Conservation (phyloP, 2,797 vertebrate genomes). For the Eremophila alpestris region DNA sequence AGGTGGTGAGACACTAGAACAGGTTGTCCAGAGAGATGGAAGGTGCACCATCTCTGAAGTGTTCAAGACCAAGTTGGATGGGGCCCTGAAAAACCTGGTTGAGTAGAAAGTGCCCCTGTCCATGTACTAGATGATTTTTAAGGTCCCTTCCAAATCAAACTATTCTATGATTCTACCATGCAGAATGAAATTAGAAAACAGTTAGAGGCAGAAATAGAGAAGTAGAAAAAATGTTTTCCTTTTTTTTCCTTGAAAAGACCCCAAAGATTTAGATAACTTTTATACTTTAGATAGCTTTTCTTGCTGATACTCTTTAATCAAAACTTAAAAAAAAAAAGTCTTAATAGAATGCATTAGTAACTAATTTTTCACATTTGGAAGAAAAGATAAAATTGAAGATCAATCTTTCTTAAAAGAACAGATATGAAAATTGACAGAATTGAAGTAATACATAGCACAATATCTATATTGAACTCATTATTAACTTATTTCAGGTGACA, state of each 20-base stretch:
- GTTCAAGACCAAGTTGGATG: not conserved
- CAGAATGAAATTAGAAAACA: not conserved
- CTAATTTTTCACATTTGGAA: not conserved
- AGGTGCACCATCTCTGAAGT: not conserved
- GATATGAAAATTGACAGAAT: not conserved
- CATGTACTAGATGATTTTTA: not conserved
- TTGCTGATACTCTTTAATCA: not conserved
- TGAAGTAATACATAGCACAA: not conserved
- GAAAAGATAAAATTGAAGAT: not conserved
- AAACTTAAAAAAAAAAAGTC: not conserved
- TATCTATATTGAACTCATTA: not conserved
- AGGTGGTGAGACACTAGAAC: not conserved
- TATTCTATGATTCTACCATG: not conserved
- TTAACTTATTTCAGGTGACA: not conserved
- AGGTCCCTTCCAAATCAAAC: not conserved
- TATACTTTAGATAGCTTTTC: not conserved
- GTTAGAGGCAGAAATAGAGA: not conserved
- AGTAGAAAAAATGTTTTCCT: not conserved
- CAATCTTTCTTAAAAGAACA: not conserved
- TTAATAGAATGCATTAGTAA: not conserved
- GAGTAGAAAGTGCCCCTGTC: not conserved
- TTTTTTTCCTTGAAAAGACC: not conserved
- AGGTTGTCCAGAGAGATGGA: not conserved
- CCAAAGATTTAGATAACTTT: accelerated
- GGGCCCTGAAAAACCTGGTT: not conserved